Evolutionary conservation across 2,888 invertebrate genomes (phyloP).

Genomic region (Drosophila putrida): DNA sequence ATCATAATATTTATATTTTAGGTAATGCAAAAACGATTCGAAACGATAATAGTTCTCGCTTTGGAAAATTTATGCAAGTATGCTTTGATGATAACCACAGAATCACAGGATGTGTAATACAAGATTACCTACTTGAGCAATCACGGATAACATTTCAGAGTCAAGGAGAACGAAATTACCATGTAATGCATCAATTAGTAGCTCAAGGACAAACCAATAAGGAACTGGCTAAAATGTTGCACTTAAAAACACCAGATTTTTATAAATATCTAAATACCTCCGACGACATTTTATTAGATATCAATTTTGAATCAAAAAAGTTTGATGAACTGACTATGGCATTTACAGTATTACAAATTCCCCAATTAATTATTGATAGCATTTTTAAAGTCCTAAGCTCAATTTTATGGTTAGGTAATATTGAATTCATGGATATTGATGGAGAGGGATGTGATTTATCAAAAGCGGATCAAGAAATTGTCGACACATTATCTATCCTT

Average conservation of each 20-base stretch:
- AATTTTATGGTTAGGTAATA: slow-evolving; percentile 95
- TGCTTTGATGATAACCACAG: slow-evolving; percentile 95
- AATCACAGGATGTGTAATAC: slow-evolving; percentile 95
- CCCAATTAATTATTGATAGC: slow-evolving; percentile 94
- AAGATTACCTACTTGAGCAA: slow-evolving; percentile 95
- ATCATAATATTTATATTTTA: slow-evolving; percentile 78
- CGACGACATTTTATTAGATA: slow-evolving; percentile 89
- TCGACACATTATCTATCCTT: slow-evolving; percentile 90
- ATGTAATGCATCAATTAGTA: slow-evolving; percentile 96
- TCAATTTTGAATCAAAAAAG: slow-evolving; percentile 89
- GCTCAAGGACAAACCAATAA: slow-evolving; percentile 93
- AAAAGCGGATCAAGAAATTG: slow-evolving; percentile 89
- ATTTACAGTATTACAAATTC: slow-evolving; percentile 95
- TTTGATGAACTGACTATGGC: slow-evolving; percentile 95
- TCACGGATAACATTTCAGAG: slow-evolving; percentile 96
- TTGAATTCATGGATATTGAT: slow-evolving; percentile 94
- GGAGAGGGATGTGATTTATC: slow-evolving; percentile 93
- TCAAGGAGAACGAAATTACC: slow-evolving; percentile 94
- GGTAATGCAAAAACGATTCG: slow-evolving; percentile 97
- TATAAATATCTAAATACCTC: slow-evolving; percentile 94
- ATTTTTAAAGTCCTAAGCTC: slow-evolving; percentile 95
- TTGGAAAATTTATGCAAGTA: slow-evolving; percentile 98
- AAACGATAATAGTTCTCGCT: slow-evolving; percentile 96
- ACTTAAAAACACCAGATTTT: slow-evolving; percentile 90
- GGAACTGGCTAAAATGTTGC: slow-evolving; percentile 91